These are phyloP conservation scores for Ctenoplectra terminalis DNA, from an alignment of 1,140 invertebrate species.

Conservation along the genomic window DNA sequence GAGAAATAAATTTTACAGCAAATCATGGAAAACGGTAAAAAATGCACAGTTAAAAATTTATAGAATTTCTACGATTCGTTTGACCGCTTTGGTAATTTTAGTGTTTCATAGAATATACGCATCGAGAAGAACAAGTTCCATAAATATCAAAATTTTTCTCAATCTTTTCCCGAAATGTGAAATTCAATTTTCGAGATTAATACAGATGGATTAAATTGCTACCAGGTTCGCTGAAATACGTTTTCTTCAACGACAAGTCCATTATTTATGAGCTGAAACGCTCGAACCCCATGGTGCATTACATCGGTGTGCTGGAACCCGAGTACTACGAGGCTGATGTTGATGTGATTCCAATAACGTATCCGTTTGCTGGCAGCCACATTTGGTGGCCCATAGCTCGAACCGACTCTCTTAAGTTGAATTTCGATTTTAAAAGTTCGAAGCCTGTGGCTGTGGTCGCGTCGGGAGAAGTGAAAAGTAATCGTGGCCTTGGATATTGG, in stretches of 20 bases:
- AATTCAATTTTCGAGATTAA: background rate
- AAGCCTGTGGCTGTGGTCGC: conserved; percentile 92
- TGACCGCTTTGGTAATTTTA: too few species aligned
- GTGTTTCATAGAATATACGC: too few species aligned
- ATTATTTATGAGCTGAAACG: conserved; percentile 94
- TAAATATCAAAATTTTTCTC: too few species aligned
- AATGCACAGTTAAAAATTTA: too few species aligned
- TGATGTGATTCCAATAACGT: conserved; percentile 94
- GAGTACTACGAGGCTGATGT: conserved; percentile 93
- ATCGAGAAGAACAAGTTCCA: too few species aligned
- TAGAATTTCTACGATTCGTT: too few species aligned
- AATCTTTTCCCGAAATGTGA: too few species aligned
- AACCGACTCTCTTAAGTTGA: conserved; percentile 88
- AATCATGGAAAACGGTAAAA: too few species aligned
- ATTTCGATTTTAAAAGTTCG: conserved; percentile 95
- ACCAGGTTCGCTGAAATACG: conserved; percentile 93
- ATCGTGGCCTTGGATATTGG: conserved; percentile 90
- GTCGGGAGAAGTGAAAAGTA: conserved; percentile 89
- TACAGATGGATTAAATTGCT: conserved; percentile 56
- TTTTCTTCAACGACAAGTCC: conserved; percentile 96
- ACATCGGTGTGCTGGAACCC: conserved; percentile 90
- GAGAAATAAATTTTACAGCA: too few species aligned
- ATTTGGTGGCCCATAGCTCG: conserved; percentile 92
- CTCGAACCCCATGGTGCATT: conserved; percentile 91
- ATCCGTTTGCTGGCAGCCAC: conserved; percentile 94